Conservation (phyloP, 2,888 invertebrate species). For the Cataglyphis cursor region DNA sequence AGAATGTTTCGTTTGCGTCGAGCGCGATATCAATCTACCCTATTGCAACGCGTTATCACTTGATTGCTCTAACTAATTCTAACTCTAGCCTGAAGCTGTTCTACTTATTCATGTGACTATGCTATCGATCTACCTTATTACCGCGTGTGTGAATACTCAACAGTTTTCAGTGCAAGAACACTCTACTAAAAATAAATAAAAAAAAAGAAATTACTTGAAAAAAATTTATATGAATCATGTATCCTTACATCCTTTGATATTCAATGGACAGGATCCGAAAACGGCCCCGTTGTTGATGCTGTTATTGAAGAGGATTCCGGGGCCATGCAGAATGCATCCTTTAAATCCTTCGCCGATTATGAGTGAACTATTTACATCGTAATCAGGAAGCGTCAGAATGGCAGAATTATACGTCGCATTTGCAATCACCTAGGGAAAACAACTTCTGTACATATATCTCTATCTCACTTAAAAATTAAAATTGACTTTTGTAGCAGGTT, state of each 20-base stretch:
- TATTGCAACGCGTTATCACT: slow-evolving; percentile 3
- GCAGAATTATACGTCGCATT: slow-evolving; percentile 93
- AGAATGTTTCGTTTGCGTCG: neutral
- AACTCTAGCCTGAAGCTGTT: slow-evolving; percentile 9
- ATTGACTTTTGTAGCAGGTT: neutral
- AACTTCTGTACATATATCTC: neutral
- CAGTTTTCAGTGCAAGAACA: slow-evolving; percentile 20
- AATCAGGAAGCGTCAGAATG: slow-evolving; percentile 91
- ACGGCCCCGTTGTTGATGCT: slow-evolving; percentile 90
- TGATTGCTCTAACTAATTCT: slow-evolving; percentile 8
- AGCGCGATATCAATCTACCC: neutral
- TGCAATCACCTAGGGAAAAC: slow-evolving; percentile 89
- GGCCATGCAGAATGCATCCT: slow-evolving; percentile 95
- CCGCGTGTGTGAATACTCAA: neutral
- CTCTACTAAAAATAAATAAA: neutral
- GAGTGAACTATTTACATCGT: slow-evolving; percentile 91
- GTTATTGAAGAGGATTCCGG: slow-evolving; percentile 92
- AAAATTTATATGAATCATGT: neutral
- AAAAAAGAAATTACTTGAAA: neutral
- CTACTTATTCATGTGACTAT: slow-evolving; percentile 23
- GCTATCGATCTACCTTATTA: slow-evolving; percentile 31
- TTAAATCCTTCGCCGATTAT: slow-evolving; percentile 93
- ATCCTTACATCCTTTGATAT: slow-evolving; percentile 90
- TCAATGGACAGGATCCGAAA: slow-evolving; percentile 93
- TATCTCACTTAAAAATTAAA: neutral